A percentile compares a stretch with the other conserved stretches of the same genome.
Conservation (phyloP, 2,888 invertebrate species). For the Clepsis dumicolana region DNA sequence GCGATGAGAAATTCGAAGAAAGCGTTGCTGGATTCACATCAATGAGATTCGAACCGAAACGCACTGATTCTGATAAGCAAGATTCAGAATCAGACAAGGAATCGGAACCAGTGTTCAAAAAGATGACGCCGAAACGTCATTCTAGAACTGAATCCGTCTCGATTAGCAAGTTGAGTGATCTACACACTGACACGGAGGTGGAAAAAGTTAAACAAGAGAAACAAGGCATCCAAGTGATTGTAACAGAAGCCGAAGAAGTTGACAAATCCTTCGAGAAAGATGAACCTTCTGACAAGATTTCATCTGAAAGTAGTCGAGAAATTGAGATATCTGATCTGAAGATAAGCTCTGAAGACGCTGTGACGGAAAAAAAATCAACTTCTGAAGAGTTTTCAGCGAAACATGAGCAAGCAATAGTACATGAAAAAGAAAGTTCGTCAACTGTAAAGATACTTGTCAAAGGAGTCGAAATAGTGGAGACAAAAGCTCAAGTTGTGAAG, state of each 20-base stretch:
- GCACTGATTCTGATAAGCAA: conserved; percentile 68
- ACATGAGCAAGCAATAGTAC: conserved; percentile 56
- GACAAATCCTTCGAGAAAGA: conserved; percentile 79
- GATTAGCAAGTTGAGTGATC: conserved; percentile 76
- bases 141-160: conserved; percentile 81
- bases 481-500: conserved; percentile 55
- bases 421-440: conserved; percentile 50
- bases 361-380: conserved; percentile 82
- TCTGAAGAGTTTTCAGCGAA: conserved; percentile 75
- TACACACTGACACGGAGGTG: conserved; percentile 65
- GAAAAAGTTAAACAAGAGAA: conserved; percentile 74
- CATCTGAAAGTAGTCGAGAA: conserved; percentile 82
- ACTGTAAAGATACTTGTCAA: conserved; percentile 51
- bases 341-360: conserved; percentile 83
- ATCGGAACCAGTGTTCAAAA: conserved; percentile 74
- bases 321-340: conserved; percentile 81
- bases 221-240: conserved; percentile 79
- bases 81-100: conserved; percentile 76
- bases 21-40: conserved; percentile 74
- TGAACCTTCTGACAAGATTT: conserved; percentile 81
- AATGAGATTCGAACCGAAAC: conserved; percentile 71
- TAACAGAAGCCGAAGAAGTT: conserved; percentile 81
- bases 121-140: conserved; percentile 79
- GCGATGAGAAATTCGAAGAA: conserved; percentile 83
- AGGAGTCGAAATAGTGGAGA: conserved; percentile 57